A percentile compares a stretch with the other conserved stretches of the same genome.
These are phyloP conservation scores for Acleris laterana DNA, from an alignment of 2,888 invertebrate species.

Conservation along the genomic window DNA sequence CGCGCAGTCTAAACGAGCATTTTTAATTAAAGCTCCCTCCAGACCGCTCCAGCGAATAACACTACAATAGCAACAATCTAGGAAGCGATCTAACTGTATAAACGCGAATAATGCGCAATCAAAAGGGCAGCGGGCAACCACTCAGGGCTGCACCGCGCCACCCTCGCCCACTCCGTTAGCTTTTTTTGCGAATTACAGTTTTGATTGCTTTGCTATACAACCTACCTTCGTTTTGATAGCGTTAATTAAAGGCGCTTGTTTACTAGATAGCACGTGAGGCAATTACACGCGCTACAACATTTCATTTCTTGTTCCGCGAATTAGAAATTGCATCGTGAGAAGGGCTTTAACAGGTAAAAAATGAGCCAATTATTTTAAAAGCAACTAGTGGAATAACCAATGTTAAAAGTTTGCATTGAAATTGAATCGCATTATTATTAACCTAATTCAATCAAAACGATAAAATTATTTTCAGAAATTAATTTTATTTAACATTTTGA, in stretches of 20 bases:
- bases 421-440: too few species aligned
- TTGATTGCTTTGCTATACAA: conserved; percentile 66
- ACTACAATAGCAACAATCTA: conserved; percentile 82
- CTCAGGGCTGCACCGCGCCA: conserved; percentile 60
- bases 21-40: conserved; percentile 81
- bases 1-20: conserved; percentile 61
- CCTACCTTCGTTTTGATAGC: conserved; percentile 33
- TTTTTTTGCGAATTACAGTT: conserved; percentile 68
- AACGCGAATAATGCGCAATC: conserved; percentile 83
- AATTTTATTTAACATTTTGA: conserved; percentile 3
- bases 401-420: too few species aligned
- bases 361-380: not conserved
- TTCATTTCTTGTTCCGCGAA: conserved; percentile 15
- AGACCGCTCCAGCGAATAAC: conserved; percentile 72
- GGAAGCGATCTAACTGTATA: conserved; percentile 83
- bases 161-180: conserved; percentile 43
- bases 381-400: too few species aligned
- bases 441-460: too few species aligned
- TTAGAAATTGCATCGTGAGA: not conserved
- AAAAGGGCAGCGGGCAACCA: conserved; percentile 78
- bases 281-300: conserved; percentile 16
- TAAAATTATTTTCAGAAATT: too few species aligned
- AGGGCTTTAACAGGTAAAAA: not conserved
- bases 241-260: conserved; percentile 35
- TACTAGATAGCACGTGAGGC: conserved; percentile 25